Percentiles rank a stretch among this genome's conserved stretches.
These are phyloP conservation scores for Martes flavigula DNA, from an alignment of 2,797 vertebrate genomes.

Conservation along the genomic window DNA sequence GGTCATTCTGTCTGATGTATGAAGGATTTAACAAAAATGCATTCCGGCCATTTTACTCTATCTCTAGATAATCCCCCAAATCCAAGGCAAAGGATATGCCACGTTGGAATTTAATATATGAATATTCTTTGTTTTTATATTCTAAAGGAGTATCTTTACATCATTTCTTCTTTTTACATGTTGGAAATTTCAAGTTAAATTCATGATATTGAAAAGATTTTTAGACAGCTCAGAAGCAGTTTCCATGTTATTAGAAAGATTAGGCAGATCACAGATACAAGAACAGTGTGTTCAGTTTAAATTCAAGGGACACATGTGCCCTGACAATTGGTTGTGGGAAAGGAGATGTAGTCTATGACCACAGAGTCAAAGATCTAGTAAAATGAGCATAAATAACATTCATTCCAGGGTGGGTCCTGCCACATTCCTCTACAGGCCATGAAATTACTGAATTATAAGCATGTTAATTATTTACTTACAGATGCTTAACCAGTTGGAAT, in stretches of 20 bases:
- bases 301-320: neutral
- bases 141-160: neutral
- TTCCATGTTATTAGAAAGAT: neutral
- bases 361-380: neutral
- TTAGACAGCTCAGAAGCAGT: neutral
- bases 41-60: neutral
- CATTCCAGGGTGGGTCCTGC: neutral
- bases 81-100: neutral
- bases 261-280: neutral
- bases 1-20: conserved; percentile 74
- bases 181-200: conserved; percentile 3
- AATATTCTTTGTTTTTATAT: neutral
- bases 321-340: neutral
- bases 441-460: neutral
- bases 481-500: neutral
- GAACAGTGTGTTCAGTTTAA: neutral
- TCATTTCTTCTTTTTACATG: neutral
- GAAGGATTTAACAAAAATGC: neutral
- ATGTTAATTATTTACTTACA: neutral
- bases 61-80: neutral
- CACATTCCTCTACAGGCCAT: neutral
- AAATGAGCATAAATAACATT: neutral
- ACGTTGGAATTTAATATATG: neutral
- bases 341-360: neutral
- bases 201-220: neutral